Percentiles rank a stretch among this genome's conserved stretches.
phyloP scores from a whole-genome alignment of 1,140 invertebrate species.

The Mesaphorura yosii region DNA sequence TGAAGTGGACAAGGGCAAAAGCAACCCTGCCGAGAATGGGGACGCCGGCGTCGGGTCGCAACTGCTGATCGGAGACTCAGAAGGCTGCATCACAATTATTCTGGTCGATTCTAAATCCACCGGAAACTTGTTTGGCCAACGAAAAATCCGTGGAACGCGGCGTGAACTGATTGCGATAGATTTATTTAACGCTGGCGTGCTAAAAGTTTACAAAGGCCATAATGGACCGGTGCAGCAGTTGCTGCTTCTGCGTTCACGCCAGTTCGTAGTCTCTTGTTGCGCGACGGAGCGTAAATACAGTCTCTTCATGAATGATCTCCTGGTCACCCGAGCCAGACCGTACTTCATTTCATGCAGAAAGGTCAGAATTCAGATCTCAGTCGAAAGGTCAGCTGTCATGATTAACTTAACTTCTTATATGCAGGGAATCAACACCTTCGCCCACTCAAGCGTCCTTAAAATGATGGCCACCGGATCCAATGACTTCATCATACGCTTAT shows the following conservation, averaged over 20 bases:
- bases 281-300: constrained; percentile 24
- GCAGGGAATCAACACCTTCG: constrained; percentile 24
- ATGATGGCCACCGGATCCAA: constrained; percentile 27
- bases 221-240: constrained; percentile 16
- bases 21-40: not conserved
- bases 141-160: constrained; percentile 18
- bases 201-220: constrained; percentile 21
- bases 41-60: not conserved
- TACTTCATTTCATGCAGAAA: constrained; percentile 19
- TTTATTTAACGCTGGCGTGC: not conserved
- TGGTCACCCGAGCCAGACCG: constrained; percentile 12
- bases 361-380: not conserved
- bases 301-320: constrained; percentile 21
- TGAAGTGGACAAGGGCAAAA: too few species aligned
- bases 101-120: constrained; percentile 13
- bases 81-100: constrained; percentile 24
- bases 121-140: constrained; percentile 10
- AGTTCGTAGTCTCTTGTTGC: constrained; percentile 18
- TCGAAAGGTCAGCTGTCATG: too few species aligned
- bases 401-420: not conserved
- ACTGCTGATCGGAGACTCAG: constrained; percentile 20
- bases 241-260: constrained; percentile 12
- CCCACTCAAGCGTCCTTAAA: constrained; percentile 17
- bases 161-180: constrained; percentile 17
- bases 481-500: constrained; percentile 23